phyloP scores from a whole-genome alignment of 2,113 vertebrate genomes.

The Istiophorus platypterus region DNA sequence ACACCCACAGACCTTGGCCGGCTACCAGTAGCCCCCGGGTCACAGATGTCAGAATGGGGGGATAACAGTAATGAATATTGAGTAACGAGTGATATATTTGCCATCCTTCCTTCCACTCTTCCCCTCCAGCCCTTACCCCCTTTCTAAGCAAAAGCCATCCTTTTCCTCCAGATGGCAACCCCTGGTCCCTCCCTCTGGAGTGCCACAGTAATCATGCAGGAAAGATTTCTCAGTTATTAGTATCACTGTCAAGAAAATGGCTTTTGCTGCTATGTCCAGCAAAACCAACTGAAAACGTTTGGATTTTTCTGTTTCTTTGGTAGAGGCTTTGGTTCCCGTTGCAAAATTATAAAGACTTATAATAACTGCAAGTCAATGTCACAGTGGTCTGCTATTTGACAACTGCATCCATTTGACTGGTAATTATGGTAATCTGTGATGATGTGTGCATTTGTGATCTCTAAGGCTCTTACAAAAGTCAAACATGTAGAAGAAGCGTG shows the following conservation, averaged over 20 bases:
- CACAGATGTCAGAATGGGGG: conserved; percentile 72
- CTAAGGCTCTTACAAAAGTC: neutral
- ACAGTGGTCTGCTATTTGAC: conserved; percentile 13
- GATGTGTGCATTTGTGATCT: conserved; percentile 3
- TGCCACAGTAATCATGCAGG: neutral
- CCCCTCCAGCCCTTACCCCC: conserved; percentile 24
- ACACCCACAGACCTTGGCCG: conserved; percentile 49
- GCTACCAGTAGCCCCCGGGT: conserved; percentile 63
- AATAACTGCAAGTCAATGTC: neutral
- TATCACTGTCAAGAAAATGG: conserved; percentile 19
- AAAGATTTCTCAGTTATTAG: conserved; percentile 46
- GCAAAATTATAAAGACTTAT: neutral
- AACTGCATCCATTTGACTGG: neutral
- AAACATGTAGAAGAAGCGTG: neutral
- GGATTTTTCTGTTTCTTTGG: conserved; percentile 1
- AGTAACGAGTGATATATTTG: conserved; percentile 57
- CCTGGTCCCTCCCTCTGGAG: conserved; percentile 35
- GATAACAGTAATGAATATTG: conserved; percentile 73
- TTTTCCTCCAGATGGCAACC: conserved; percentile 63
- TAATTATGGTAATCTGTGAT: neutral
- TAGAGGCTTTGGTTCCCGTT: neutral
- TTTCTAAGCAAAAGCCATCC: conserved; percentile 25
- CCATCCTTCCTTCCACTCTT: conserved; percentile 41
- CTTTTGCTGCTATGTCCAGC: conserved; percentile 21
- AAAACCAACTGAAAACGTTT: neutral